Base-by-base conservation (phyloP, 2,113 vertebrate species). In the Cyprinodon variegatus region DNA sequence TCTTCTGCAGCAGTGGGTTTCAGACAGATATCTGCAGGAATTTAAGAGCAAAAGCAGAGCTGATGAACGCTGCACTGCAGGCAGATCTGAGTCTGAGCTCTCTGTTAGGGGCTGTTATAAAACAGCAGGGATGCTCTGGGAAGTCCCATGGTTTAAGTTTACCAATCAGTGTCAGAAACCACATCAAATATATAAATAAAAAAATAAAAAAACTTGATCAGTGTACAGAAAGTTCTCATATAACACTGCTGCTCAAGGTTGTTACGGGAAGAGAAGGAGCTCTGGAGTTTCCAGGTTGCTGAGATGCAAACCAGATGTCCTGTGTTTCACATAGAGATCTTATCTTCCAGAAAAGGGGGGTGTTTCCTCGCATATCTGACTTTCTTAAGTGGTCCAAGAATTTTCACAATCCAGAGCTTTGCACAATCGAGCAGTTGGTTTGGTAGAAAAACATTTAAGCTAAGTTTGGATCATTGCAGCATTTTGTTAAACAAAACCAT, bases 221-320 rank as follows among this genome's bases (percentile, higher is more conserved):
- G 3, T 38, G 38, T 9, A 81, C 38, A 63, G 0, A 6, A 72
- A n/a, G 29, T 60, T 74, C 60, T 82, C 67, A 39, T 57, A 70
- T n/a, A 79, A 85, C 37, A 8, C 1, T 63, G 11, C 3, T 45
- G 36, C 36, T 22, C 22, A 45, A 61, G 15, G 1, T 12, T 41
- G 61, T 87, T 91, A 81, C 80, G 70, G 83, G 91, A 91, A 90
- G 46, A 4, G 8, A 61, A 43, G 20, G 62, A 39, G 46, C 45
- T 60, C 68, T 46, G 78, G 82, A 78, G 57, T 88, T 89, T 86
- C 89, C 83, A 68, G 1, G 60, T 65, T 67, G 68, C 72, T 75
- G 39, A 78, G 69, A 91, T 11, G 6, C 59, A 70, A 81, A 78
- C 89, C 90, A 93, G 91, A 91, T 90, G 90, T 88, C 76, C 48